Percentiles rank a stretch among this genome's conserved stretches.
Evolutionary conservation across 2,888 invertebrate species (phyloP).

Genomic region (Yponomeuta sedellus): DNA sequence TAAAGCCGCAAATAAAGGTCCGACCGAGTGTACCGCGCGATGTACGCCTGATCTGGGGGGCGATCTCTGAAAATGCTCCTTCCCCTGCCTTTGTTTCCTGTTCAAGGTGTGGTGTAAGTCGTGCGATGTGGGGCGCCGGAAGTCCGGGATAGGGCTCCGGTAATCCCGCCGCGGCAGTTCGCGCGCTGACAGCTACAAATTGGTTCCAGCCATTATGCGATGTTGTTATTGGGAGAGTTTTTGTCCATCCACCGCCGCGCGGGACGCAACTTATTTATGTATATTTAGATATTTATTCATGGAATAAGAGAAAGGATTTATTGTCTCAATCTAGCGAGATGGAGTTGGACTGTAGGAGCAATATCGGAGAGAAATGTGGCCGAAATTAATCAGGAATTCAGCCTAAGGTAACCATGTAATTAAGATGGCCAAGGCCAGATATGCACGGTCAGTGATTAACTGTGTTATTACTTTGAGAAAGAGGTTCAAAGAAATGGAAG

Average conservation of each 20-base stretch:
- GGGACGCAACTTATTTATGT: neutral
- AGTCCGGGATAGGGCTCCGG: neutral
- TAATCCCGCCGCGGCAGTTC: neutral
- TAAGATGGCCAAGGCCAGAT: neutral
- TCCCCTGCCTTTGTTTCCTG: neutral
- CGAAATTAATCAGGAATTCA: neutral
- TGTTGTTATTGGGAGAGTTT: conserved; percentile 1
- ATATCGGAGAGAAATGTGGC: neutral
- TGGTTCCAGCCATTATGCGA: conserved; percentile 2
- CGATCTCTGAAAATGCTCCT: neutral
- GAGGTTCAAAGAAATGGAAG: too few relatives aligned
- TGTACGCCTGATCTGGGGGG: neutral
- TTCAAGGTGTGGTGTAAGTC: neutral
- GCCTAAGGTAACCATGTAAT: neutral
- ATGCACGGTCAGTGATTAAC: neutral
- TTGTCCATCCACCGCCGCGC: neutral
- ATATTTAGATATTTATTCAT: neutral
- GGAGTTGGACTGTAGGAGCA: neutral
- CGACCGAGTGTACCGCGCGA: neutral
- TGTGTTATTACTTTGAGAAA: neutral
- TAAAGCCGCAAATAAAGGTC: neutral
- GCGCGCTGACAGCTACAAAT: conserved; percentile 2
- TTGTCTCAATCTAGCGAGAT: neutral
- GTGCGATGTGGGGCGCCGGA: neutral
- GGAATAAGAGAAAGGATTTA: neutral